These are phyloP conservation scores for Marmota flaviventris DNA, from an alignment of 2,113 vertebrate genomes.

Conservation along the genomic window DNA sequence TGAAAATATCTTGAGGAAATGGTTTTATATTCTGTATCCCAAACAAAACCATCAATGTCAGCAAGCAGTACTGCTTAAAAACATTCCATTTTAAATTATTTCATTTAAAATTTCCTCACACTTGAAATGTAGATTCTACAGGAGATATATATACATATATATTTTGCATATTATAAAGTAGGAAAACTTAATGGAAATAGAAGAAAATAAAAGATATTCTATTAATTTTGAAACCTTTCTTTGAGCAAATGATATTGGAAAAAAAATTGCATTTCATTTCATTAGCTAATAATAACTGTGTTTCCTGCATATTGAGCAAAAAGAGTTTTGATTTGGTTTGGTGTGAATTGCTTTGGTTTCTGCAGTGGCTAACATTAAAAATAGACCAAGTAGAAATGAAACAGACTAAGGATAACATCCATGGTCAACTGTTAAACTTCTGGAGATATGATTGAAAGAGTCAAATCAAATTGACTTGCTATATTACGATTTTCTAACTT, in stretches of 20 bases:
- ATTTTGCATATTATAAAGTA: slow-evolving; percentile 30
- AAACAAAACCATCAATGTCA: slow-evolving; percentile 86
- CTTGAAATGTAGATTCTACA: slow-evolving; percentile 72
- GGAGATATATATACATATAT: slow-evolving; percentile 17
- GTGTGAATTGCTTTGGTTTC: slow-evolving; percentile 1
- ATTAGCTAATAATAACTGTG: background rate
- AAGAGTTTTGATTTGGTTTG: background rate
- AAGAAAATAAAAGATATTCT: slow-evolving; percentile 63
- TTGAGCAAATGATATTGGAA: slow-evolving; percentile 46
- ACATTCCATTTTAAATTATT: slow-evolving; percentile 70
- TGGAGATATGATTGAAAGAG: background rate
- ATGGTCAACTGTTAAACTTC: slow-evolving; percentile 8
- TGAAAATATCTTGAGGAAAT: slow-evolving; percentile 89
- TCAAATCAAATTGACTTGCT: slow-evolving; percentile 29
- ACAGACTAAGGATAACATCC: background rate
- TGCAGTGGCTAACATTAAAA: background rate
- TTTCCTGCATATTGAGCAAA: background rate
- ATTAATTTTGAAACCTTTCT: slow-evolving; percentile 73
- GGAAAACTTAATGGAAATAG: slow-evolving; percentile 39
- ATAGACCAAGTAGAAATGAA: slow-evolving; percentile 26
- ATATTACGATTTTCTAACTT: slow-evolving; percentile 56
- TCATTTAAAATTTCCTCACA: slow-evolving; percentile 67
- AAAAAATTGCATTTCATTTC: slow-evolving; percentile 1
- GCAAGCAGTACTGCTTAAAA: slow-evolving; percentile 67
- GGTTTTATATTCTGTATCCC: slow-evolving; percentile 85